Percentiles rank a stretch among this genome's conserved stretches.
Conservation (phyloP, 2,113 vertebrate genomes). For the Morone chrysops region DNA sequence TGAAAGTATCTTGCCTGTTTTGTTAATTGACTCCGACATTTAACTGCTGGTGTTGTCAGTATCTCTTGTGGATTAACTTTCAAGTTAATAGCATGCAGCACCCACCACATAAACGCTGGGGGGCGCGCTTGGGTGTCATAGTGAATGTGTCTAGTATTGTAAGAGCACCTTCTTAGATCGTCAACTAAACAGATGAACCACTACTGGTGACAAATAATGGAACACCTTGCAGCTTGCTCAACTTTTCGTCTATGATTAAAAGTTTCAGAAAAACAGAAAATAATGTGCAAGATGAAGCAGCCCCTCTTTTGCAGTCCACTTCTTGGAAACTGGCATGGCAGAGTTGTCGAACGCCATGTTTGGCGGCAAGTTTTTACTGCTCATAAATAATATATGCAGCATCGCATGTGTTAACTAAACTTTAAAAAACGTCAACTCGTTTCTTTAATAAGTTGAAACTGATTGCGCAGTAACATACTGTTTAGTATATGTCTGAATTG, state of each 20-base stretch:
- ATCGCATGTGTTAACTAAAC: not conserved
- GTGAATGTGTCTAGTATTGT: not conserved
- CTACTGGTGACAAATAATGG: not conserved
- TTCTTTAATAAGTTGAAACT: not conserved
- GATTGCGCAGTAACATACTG: not conserved
- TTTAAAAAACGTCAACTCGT: not conserved
- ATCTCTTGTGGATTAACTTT: not conserved
- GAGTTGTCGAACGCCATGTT: not conserved
- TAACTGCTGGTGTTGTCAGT: not conserved
- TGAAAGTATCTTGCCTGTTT: not conserved
- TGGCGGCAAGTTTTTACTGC: not conserved
- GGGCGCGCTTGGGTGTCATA: slow-evolving; percentile 11
- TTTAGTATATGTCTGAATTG: not conserved
- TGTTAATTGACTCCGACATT: not conserved
- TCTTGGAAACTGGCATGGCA: too few species aligned
- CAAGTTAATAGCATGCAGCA: not conserved
- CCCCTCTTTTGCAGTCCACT: too few species aligned
- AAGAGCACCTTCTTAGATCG: slow-evolving; percentile 19
- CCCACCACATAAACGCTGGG: slow-evolving; percentile 26
- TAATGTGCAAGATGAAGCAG: too few species aligned
- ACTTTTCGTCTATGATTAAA: not conserved
- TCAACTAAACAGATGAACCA: slow-evolving; percentile 26
- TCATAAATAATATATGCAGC: not conserved
- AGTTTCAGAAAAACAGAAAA: not conserved
- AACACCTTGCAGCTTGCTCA: not conserved